Evolutionary conservation across 2,113 vertebrate species (phyloP).

Genomic region (Galeopterus variegatus): DNA sequence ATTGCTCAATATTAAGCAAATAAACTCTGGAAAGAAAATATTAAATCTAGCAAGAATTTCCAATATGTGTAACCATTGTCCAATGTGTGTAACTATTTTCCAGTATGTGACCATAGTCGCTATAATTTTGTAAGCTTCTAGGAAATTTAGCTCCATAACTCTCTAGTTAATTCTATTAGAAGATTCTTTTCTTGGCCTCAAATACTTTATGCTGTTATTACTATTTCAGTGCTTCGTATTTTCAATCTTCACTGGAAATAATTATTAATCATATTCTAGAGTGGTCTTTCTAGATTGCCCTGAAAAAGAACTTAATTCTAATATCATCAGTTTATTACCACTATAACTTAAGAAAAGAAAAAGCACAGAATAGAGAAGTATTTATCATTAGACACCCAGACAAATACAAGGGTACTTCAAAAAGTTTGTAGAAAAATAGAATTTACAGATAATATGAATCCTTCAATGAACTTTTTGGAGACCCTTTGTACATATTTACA

Average conservation of each 20-base stretch:
- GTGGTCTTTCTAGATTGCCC: not conserved
- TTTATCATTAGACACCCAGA: not conserved
- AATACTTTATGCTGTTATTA: not conserved
- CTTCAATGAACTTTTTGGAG: too few relatives aligned
- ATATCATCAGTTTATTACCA: not conserved
- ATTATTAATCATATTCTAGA: not conserved
- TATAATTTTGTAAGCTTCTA: not conserved
- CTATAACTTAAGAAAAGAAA: not conserved
- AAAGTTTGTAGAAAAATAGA: too few relatives aligned
- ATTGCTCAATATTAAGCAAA: conserved; percentile 16
- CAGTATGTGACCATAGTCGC: too few relatives aligned
- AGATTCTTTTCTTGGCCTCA: not conserved
- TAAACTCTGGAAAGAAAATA: not conserved
- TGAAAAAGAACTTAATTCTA: conserved; percentile 8
- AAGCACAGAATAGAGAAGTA: not conserved
- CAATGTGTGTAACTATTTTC: not conserved
- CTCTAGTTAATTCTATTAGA: not conserved
- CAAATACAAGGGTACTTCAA: too few relatives aligned
- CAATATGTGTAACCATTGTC: not conserved
- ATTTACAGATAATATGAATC: too few relatives aligned
- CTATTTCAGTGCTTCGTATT: not conserved
- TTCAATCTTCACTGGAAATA: conserved; percentile 1
- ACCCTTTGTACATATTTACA: not conserved
- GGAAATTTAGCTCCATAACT: not conserved
- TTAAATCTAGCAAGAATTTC: not conserved